These are phyloP conservation scores for Lordiphosa clarofinis DNA, from an alignment of 1,140 invertebrate species.

Conservation along the genomic window DNA sequence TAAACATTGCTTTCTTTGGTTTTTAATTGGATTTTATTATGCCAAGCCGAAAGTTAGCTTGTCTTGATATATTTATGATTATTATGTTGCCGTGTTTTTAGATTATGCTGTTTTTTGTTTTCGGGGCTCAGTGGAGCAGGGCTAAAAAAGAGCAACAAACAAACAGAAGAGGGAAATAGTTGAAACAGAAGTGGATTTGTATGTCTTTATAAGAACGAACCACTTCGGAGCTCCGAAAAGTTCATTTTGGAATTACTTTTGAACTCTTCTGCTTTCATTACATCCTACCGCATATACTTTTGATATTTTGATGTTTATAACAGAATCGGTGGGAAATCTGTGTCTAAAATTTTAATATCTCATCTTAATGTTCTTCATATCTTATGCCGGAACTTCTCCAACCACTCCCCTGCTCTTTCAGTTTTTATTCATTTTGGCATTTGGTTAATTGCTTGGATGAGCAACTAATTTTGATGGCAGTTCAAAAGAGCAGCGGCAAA, in stretches of 20 bases:
- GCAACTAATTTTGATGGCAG: constrained; percentile 75
- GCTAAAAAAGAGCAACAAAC: constrained; percentile 18
- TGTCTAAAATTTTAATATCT: too few relatives aligned
- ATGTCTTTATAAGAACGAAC: too few relatives aligned
- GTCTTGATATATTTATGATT: constrained; percentile 74
- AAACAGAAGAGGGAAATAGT: background rate
- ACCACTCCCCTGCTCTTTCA: constrained; percentile 22
- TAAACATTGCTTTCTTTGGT: constrained; percentile 76
- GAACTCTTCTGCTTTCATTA: too few relatives aligned
- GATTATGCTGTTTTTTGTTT: constrained; percentile 19
- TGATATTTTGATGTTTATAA: too few relatives aligned
- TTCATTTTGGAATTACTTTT: too few relatives aligned
- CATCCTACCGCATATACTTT: too few relatives aligned
- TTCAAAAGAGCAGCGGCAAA: constrained; percentile 69
- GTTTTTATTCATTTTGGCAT: constrained; percentile 20
- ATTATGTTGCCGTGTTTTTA: constrained; percentile 67
- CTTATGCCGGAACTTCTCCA: too few relatives aligned
- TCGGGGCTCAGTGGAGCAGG: constrained; percentile 31
- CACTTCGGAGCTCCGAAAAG: too few relatives aligned
- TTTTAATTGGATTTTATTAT: constrained; percentile 78
- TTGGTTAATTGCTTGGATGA: constrained; percentile 77
- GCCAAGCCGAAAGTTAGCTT: constrained; percentile 65
- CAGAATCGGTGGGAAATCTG: too few relatives aligned
- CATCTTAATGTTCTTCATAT: too few relatives aligned
- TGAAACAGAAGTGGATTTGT: background rate